These are phyloP conservation scores for Pristis pectinata DNA, from an alignment of 2,797 vertebrate species.

Conservation along the genomic window DNA sequence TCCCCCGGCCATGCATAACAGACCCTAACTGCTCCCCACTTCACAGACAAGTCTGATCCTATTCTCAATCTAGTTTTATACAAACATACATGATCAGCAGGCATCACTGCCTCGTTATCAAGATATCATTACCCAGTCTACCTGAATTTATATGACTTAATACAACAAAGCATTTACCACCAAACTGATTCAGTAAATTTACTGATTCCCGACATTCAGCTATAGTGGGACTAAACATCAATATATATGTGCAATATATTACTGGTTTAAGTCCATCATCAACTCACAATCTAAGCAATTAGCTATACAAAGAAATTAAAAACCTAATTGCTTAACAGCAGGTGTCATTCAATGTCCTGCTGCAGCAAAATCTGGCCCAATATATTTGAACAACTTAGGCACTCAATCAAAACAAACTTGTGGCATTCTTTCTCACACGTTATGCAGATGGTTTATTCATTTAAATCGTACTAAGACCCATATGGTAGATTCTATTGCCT, in stretches of 20 bases:
- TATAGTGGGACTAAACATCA: background rate
- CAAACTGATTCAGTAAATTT: background rate
- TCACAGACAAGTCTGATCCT: background rate
- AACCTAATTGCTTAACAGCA: background rate
- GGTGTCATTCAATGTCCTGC: background rate
- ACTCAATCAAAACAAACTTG: conserved; percentile 12
- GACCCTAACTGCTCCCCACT: too few species aligned
- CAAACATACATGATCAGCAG: background rate
- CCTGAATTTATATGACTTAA: background rate
- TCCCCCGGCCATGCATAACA: too few species aligned
- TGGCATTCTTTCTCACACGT: background rate
- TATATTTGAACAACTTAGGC: background rate
- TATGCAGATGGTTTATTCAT: background rate
- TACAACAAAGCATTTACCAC: background rate
- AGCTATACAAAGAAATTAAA: background rate
- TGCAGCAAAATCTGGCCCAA: conserved; percentile 1
- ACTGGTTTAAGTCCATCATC: background rate
- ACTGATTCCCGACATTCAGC: background rate
- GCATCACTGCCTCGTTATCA: background rate
- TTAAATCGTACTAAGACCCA: background rate
- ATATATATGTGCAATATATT: background rate
- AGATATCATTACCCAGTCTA: too few species aligned
- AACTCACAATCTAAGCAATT: too few species aligned
- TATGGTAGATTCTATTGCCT: background rate
- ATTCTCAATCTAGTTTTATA: background rate